Percentiles rank a stretch among this genome's conserved stretches.
phyloP scores from a whole-genome alignment of 2,888 invertebrate genomes.

The Rhorus exstirpatorius region DNA sequence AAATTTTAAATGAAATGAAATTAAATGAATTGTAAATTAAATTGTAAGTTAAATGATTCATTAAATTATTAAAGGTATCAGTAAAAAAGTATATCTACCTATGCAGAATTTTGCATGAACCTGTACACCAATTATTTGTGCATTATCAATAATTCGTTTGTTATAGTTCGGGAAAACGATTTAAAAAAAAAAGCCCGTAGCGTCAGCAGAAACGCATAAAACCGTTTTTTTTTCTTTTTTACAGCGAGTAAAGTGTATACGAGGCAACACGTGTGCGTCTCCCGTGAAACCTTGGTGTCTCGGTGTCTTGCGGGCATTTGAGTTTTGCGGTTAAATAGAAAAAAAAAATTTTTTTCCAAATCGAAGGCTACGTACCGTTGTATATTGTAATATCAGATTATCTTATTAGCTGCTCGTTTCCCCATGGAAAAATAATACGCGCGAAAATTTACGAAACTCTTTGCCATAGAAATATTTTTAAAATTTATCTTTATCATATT shows the following conservation, averaged over 20 bases:
- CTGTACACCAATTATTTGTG: not conserved
- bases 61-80: no score
- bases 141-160: conserved; percentile 26
- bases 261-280: conserved; percentile 7
- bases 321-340: conserved; percentile 48
- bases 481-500: no score
- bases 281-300: conserved; percentile 22
- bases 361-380: conserved; percentile 39
- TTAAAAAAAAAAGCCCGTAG: conserved; percentile 25
- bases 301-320: conserved; percentile 23
- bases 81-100: no score
- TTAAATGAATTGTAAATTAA: no score
- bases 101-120: no score
- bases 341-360: conserved; percentile 34
- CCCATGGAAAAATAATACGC: no score
- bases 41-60: no score
- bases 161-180: not conserved
- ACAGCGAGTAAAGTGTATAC: no score
- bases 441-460: no score
- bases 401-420: not conserved
- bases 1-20: no score
- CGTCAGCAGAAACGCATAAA: not conserved
- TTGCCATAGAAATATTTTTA: no score
- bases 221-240: conserved; percentile 30
- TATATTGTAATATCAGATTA: conserved; percentile 1